These are phyloP conservation scores for Mustelus asterias DNA, from an alignment of 2,113 vertebrate genomes.

Conservation along the genomic window DNA sequence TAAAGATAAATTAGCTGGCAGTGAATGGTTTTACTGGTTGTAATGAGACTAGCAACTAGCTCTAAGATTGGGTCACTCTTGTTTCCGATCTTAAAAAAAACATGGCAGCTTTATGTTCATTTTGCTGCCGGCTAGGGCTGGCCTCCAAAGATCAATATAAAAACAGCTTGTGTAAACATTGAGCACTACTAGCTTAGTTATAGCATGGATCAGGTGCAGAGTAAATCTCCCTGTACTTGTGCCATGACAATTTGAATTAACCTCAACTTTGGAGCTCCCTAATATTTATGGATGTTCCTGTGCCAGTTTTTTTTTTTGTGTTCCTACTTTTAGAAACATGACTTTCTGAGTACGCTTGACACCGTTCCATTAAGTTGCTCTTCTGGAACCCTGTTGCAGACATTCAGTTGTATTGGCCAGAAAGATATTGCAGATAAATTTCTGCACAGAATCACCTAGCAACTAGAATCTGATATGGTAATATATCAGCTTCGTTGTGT, in stretches of 20 bases:
- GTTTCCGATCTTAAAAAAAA: background rate
- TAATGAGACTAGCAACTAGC: background rate
- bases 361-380: background rate
- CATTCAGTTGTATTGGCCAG: background rate
- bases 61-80: background rate
- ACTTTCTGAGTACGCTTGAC: background rate
- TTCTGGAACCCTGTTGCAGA: background rate
- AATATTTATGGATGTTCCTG: background rate
- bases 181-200: background rate
- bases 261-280: background rate
- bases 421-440: background rate
- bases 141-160: background rate
- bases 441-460: background rate
- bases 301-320: background rate
- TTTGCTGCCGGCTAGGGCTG: background rate
- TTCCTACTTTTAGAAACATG: background rate
- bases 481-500: background rate
- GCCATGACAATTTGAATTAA: background rate
- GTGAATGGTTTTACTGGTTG: background rate
- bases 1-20: background rate
- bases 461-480: background rate
- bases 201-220: background rate
- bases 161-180: background rate
- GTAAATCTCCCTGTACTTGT: background rate
- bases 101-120: background rate